Evolutionary conservation across 1,140 invertebrate genomes (phyloP), one percentile per base, ranked within the genome.

Genomic region (Cryptotermes secundus): DNA sequence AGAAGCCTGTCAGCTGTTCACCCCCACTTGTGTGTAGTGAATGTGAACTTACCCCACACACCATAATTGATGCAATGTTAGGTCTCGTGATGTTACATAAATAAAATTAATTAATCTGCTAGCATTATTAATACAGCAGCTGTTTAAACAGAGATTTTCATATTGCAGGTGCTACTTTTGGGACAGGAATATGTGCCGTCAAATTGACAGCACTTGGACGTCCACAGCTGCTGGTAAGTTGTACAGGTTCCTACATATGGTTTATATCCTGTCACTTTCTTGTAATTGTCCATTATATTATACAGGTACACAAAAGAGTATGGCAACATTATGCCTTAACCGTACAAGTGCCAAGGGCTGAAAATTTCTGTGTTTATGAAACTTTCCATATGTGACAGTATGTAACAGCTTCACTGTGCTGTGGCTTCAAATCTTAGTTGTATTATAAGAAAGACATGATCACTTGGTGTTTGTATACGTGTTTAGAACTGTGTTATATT

Each of bases 141-240:
- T 31, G 31, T 82, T 82, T 82, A n/a, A 82, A 42, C 45, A 45
- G 24, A 19, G 6, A 3, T 49, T 82, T 82, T 82, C 31, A 31
- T 45, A 89, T 89, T 92, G 84, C 90, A 98, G 97, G 95, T 88
- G 95, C 96, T 72, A 99, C 98, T 16, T 94, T 97, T 88, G 96
- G 96, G 80, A 97, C 97, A 42, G 99, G 99, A 80, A 97, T 99
- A 88, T 98, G 98, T 87, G 99, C 98, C 38, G 95, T 99, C 82
- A 99, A 99, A 92, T 90, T 99, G 87, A 99, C 99, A 49, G 99
- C 99, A 31, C 92, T 99, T 34, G 98, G 98, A 86, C 93, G 98
- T 89, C 99, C 99, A 85, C 97, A 99, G 89, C 91, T 99, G 86
- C 92, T 99, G 92, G 97, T 99, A 91, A 93, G 92, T 92, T 87